Conservation (phyloP, 2,113 vertebrate species). For the Epinephelus cyanopodus region DNA sequence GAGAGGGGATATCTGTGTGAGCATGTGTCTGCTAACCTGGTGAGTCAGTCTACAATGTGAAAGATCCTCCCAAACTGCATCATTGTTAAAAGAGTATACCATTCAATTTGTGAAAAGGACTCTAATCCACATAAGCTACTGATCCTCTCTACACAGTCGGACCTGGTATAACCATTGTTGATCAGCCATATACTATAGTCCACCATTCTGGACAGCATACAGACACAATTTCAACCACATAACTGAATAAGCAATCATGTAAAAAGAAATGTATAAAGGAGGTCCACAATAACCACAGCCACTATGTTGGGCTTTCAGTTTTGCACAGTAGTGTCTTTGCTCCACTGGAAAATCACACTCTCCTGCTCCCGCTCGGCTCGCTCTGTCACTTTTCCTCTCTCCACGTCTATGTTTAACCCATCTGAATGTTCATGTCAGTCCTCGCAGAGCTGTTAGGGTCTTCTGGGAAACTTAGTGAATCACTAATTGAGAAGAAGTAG, state of each 20-base stretch:
- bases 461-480: not conserved
- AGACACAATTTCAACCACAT: not conserved
- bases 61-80: not conserved
- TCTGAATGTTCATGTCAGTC: not conserved
- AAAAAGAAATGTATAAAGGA: not conserved
- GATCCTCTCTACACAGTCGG: constrained; percentile 33
- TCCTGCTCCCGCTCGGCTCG: not conserved
- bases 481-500: not conserved
- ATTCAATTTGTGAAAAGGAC: not conserved
- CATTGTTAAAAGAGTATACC: not conserved
- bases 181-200: not conserved
- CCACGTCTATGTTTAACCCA: not conserved
- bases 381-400: not conserved
- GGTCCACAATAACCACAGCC: not conserved
- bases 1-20: not conserved
- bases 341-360: constrained; percentile 8
- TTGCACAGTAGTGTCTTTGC: not conserved
- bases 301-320: not conserved
- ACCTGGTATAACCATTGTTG: constrained; percentile 17
- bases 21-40: not conserved
- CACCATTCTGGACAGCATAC: not conserved
- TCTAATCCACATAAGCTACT: constrained; percentile 40
- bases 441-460: not conserved
- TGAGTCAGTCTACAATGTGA: constrained; percentile 3
- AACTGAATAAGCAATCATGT: not conserved